Evolutionary conservation across 2,797 vertebrate species (phyloP).

Genomic region (Triplophysa bombifrons): DNA sequence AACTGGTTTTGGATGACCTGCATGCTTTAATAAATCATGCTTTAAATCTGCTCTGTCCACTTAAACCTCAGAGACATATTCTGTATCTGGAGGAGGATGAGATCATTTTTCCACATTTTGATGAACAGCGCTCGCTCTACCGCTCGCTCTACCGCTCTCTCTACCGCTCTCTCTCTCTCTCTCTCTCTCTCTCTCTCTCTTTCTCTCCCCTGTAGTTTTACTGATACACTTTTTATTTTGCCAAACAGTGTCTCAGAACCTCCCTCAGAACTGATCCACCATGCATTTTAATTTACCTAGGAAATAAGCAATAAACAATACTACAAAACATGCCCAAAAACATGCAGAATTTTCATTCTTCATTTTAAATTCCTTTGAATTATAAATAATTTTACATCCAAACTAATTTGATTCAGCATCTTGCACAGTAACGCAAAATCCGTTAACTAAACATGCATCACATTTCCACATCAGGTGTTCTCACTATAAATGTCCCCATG

Average conservation of each 20-base stretch:
- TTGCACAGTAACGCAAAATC: too few species aligned
- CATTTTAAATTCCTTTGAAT: too few species aligned
- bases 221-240: conserved; percentile 23
- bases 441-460: too few species aligned
- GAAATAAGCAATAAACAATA: too few species aligned
- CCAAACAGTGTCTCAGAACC: neutral
- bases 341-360: too few species aligned
- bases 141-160: neutral
- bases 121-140: neutral
- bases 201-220: conserved; percentile 60
- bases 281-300: too few species aligned
- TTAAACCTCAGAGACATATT: conserved; percentile 38
- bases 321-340: too few species aligned
- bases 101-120: conserved; percentile 29
- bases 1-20: conserved; percentile 51
- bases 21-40: conserved; percentile 30
- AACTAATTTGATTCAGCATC: too few species aligned
- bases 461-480: too few species aligned
- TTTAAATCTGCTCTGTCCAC: conserved; percentile 34
- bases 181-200: neutral
- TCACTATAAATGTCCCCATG: too few species aligned
- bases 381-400: too few species aligned
- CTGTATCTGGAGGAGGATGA: neutral
- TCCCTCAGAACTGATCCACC: neutral
- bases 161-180: too few species aligned